Conservation (phyloP, 2,113 vertebrate genomes). For the Erpornis zantholeuca region DNA sequence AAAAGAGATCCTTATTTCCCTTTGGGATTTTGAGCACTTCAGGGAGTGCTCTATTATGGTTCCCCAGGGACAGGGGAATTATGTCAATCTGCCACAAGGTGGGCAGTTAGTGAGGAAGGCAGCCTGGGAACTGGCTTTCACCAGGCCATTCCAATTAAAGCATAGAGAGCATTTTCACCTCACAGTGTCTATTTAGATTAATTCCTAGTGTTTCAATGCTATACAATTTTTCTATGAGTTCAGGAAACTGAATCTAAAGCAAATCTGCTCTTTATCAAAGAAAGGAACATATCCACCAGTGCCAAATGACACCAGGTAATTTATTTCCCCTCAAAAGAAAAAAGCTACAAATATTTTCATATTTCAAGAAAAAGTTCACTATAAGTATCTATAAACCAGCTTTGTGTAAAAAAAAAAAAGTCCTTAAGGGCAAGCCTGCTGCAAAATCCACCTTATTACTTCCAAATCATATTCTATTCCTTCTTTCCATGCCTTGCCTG, state of each 20-base stretch:
- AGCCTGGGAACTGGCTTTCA: not conserved
- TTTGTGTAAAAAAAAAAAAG: not conserved
- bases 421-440: not conserved
- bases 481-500: not conserved
- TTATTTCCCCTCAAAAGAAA: not conserved
- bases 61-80: not conserved
- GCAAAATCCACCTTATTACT: not conserved
- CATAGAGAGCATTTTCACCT: not conserved
- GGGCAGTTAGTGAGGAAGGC: not conserved
- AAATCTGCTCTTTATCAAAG: not conserved
- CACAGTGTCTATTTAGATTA: not conserved
- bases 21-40: constrained; percentile 39
- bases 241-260: not conserved
- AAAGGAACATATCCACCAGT: not conserved
- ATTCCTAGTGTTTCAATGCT: not conserved
- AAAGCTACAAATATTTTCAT: constrained; percentile 24
- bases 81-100: not conserved
- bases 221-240: not conserved
- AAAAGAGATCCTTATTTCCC: not conserved
- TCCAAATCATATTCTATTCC: not conserved
- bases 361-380: constrained; percentile 37
- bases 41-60: not conserved
- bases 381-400: not conserved
- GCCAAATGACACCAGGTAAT: not conserved
- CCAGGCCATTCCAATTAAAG: not conserved